Evolutionary conservation across 1,140 invertebrate genomes (phyloP), one percentile per base, ranked within the genome.

Genomic region (Apis mellifera): DNA sequence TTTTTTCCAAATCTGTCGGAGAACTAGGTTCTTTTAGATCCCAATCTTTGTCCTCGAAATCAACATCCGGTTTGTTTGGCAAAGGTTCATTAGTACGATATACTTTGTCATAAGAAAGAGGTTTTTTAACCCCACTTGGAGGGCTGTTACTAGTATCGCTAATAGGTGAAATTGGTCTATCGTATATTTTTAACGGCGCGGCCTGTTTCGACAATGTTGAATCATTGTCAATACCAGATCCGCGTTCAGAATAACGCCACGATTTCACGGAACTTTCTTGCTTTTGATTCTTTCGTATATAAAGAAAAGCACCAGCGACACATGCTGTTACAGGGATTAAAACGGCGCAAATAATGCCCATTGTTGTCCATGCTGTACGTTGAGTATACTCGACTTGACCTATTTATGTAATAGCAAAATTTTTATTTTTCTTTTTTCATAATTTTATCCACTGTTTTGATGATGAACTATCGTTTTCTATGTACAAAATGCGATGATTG

Each of bases 61-160:
- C 96, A 84, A 95, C 94, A 83, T 96, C 94, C 32, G 97, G 97
- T 89, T 96, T 95, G 88, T 96, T 96, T 7, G 96, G 95, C 84
- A 98, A 92, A 73, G 97, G 97, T 94, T 98, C 97, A 90, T 97
- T 95, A 17, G 97, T 98, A 84, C 96, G 94, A 93, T 98, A 98
- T 81, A 96, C 96, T 90, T 95, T 96, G 90, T 98, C 97, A 91
- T 97, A 98, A 86, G 93, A 95, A 78, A 95, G 94, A 84, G 95
- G 94, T 91, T 96, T 96, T 93, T 95, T 96, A 32, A 94, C 82
- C 21, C 92, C 90, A 19, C 82, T 82, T 92, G 95, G 96, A 26
- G 95, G 96, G 23, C 92, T 88, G 59, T 91, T 93, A 86, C 90
- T 90, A 55, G 83, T 82, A 32, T 93, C 92, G 66, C 90, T 91